These are phyloP conservation scores for Montipora sp. DNA, from an alignment of 64 coral and sea anemone genomes.

Conservation along the genomic window DNA sequence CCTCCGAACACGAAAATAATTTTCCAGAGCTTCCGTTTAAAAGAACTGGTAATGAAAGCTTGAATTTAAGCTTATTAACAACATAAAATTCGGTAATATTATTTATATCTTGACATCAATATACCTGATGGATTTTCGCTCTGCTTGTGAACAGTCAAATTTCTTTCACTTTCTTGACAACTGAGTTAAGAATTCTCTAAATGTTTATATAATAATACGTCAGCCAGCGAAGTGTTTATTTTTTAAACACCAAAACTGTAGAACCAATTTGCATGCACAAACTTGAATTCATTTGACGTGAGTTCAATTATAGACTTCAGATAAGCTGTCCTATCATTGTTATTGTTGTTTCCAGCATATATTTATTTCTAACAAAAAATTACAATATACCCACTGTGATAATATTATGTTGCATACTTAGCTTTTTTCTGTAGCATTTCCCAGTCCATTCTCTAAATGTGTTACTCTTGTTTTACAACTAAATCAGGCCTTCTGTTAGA, in stretches of 20 bases:
- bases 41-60: not conserved
- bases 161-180: not conserved
- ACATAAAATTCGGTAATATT: not conserved
- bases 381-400: no score
- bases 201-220: not conserved
- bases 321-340: not conserved
- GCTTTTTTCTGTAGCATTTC: no score
- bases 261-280: not conserved
- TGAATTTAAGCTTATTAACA: not conserved
- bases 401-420: no score
- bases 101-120: not conserved
- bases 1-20: not conserved
- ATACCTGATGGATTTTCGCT: not conserved
- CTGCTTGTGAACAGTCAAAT: not conserved
- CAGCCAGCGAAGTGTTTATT: not conserved
- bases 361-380: not conserved
- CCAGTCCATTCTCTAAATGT: no score
- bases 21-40: not conserved
- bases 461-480: no score
- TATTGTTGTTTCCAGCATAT: not conserved
- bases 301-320: not conserved
- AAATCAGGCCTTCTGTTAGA: no score
- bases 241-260: not conserved
- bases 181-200: not conserved
- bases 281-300: not conserved